Base-by-base conservation (phyloP, 2,797 vertebrate species). In the Sebastes dallii region DNA sequence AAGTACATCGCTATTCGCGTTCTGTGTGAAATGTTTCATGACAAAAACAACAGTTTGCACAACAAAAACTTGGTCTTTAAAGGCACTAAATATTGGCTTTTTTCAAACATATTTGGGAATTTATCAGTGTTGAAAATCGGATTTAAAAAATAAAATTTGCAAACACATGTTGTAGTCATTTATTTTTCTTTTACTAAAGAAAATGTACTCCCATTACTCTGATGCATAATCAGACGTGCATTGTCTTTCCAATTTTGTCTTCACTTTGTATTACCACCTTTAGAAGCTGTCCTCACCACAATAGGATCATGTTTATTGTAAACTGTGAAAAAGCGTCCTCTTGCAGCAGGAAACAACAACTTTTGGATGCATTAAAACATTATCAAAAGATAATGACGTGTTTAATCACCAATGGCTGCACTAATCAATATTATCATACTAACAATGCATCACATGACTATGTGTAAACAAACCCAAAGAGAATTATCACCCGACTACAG, bases 271-370 rank as follows among this genome's bases (percentile, higher is more conserved):
- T 25, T 13, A 50, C 42, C 42, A 50, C 42, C 42, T 50, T 50
- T 50, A 18, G 16, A 18, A 50, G 42, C 42, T 46, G 14, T 46
- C 42, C 42, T 50, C 42, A 16, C 2, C 42, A 20, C 42, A 50
- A 50, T 20, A 50, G 42, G 42, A 50, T 50, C 42, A 50, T 50
- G 16, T 18, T 50, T 50, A 50, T 50, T 50, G 42, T 50, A 50
- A 50, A 50, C 6, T 50, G 16, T 46, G 42, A 50, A 20, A 46
- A 50, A 50, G 14, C 2, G 42, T 25, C 22, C 24, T 22, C 10
- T 55, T 55, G 52, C n/a, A 55, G 52, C n/a, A 55, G n/a, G n/a
- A 55, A 55, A 55, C n/a, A 50, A 50, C 42, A 50, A 55, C 52
- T 24, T 55, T 55, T 55, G 52, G 56, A 58, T 16, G 1, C 3